These are phyloP conservation scores for Molanna angustata DNA, from an alignment of 2,888 invertebrate genomes.

Conservation along the genomic window DNA sequence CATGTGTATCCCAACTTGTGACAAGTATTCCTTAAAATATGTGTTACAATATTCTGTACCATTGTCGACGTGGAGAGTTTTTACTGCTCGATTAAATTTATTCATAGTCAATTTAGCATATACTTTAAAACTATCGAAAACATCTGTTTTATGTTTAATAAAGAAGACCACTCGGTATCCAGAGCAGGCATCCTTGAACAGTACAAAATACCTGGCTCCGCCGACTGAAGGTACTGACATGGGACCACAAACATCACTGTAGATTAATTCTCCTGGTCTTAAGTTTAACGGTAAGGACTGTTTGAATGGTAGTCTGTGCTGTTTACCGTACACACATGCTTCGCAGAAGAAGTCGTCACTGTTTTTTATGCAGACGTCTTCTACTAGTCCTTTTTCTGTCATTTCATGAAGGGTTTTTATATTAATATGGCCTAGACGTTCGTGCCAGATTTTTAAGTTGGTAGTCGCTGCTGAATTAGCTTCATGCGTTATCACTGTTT, in stretches of 20 bases:
- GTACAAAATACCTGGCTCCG: constrained; percentile 33
- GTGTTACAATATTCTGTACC: neutral
- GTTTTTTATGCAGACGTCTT: too few species aligned
- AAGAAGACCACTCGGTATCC: constrained; percentile 17
- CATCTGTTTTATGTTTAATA: constrained; percentile 15
- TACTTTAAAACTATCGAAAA: neutral
- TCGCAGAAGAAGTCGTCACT: too few species aligned
- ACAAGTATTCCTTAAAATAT: neutral
- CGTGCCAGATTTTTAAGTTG: neutral
- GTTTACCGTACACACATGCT: too few species aligned
- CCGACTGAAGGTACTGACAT: constrained; percentile 27
- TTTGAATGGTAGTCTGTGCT: neutral
- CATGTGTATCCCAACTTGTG: neutral
- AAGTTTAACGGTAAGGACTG: neutral
- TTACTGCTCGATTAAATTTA: neutral
- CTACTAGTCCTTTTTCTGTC: too few species aligned
- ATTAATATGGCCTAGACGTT: constrained; percentile 11
- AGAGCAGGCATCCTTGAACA: constrained; percentile 34
- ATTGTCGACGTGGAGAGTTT: neutral
- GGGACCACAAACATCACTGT: constrained; percentile 17
- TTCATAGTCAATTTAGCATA: neutral
- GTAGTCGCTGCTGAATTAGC: neutral
- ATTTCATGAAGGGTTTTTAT: too few species aligned
- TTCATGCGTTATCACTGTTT: neutral
- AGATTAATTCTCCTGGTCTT: neutral